Percentiles rank a stretch among this genome's conserved stretches.
Conservation (phyloP, 2,797 vertebrate species). For the Tragopan temminckii region DNA sequence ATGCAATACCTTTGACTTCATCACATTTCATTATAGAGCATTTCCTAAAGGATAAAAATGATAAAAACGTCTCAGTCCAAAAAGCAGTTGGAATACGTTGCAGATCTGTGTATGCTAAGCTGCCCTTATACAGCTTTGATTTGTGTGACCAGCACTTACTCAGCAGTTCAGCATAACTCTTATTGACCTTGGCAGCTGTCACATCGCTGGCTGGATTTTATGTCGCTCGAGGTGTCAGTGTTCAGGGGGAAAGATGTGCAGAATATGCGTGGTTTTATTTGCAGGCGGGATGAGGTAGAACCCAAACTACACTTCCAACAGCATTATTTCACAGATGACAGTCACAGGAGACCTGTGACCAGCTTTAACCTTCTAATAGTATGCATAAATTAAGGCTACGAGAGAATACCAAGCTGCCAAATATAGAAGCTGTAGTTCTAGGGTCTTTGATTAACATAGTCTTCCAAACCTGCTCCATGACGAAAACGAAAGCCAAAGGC, state of each 20-base stretch:
- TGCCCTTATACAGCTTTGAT: conserved; percentile 71
- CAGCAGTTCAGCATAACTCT: conserved; percentile 78
- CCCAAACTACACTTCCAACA: conserved; percentile 61
- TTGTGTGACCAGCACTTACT: conserved; percentile 75
- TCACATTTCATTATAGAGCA: conserved; percentile 20
- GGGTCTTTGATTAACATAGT: conserved; percentile 49
- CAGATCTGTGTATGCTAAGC: conserved; percentile 69
- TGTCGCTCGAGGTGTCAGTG: conserved; percentile 72
- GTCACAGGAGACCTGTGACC: conserved; percentile 54
- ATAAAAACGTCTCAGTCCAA: conserved; percentile 52
- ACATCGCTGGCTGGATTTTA: conserved; percentile 72
- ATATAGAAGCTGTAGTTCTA: conserved; percentile 33
- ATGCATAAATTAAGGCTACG: conserved; percentile 30
- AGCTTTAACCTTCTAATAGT: conserved; percentile 63
- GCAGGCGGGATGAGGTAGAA: conserved; percentile 58
- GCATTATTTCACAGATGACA: conserved; percentile 64
- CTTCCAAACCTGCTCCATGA: conserved; percentile 19
- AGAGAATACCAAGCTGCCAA: conserved; percentile 57
- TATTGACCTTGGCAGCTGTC: conserved; percentile 81
- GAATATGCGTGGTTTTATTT: conserved; percentile 66
- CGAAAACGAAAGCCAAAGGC: conserved; percentile 23
- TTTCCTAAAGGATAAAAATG: conserved; percentile 23
- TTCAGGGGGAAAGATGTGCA: conserved; percentile 62
- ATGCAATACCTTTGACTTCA: conserved; percentile 26
- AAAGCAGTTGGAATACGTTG: conserved; percentile 68